Evolutionary conservation across 2,797 vertebrate species (phyloP), one percentile per base, ranked within the genome.

Genomic region (Sebastes itinus): DNA sequence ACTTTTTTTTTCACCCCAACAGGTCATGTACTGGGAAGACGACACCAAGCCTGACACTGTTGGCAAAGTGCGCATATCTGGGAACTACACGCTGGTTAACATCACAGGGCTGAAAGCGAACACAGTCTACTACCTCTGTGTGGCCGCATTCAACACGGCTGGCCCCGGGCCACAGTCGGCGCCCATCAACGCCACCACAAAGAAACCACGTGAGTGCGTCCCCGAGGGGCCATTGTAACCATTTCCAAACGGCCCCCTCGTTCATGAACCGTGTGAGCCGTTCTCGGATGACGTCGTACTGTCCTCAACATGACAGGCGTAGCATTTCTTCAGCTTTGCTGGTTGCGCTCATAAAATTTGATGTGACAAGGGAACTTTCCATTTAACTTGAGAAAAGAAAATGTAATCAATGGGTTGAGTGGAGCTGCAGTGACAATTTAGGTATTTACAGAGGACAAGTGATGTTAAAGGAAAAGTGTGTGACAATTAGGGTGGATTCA

Each of bases 21-120:
- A 99, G 98, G 96, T 98, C 30, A 94, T 95, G 82, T 99, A 98
- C 92, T 99, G 98, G 98, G 96, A 97, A 93, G 96, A 97, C 4
- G 97, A 95, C 89, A 97, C 96, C 28, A 97, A 97, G 89, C 97
- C 97, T 71, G 97, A 97, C 71, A 96, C 97, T 10, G 93, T 97
- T 20, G 96, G 96, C 75, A 97, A 96, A 95, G 93, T 98, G 58
- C 96, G 96, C 89, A 96, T 97, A 89, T 93, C 95, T 72, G 97
- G 97, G 84, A 98, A 98, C 88, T 95, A 95, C 92, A 97, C 97
- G 0, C 95, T 96, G 32, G 94, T 97, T 87, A 96, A 96, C 84
- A 96, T 99, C 78, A 96, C 91, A 0, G 96, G 96, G 16, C 92
- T 99, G 92, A 96, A 92, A 89, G 97, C 97, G 64, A 97, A 97